Conservation (phyloP, 2,113 vertebrate species). For the Callorhinus ursinus region DNA sequence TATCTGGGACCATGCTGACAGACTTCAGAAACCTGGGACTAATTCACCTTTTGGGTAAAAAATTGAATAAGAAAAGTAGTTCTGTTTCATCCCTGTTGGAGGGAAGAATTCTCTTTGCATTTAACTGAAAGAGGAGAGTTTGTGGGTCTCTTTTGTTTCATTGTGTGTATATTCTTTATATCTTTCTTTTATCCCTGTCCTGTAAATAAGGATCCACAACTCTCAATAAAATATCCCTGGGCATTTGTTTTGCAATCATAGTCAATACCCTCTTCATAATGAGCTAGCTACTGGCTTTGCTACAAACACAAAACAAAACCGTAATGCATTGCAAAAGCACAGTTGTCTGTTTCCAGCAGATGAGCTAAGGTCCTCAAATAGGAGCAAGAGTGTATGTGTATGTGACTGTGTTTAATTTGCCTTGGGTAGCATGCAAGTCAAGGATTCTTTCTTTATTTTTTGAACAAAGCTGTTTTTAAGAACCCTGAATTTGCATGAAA, state of each 20-base stretch:
- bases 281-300: conserved; percentile 52
- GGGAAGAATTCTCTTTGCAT: conserved; percentile 47
- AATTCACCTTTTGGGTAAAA: not conserved
- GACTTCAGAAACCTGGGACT: conserved; percentile 45
- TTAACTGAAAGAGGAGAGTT: not conserved
- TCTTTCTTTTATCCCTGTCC: not conserved
- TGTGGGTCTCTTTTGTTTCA: conserved; percentile 39
- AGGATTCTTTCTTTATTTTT: conserved; percentile 61
- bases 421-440: conserved; percentile 56
- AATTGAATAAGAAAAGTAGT: not conserved
- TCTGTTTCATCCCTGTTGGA: conserved; percentile 28
- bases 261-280: conserved; percentile 64
- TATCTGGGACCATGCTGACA: not conserved
- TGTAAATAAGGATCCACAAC: not conserved
- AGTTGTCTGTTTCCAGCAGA: conserved; percentile 70
- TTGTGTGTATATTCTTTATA: not conserved
- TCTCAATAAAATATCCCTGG: conserved; percentile 68
- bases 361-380: conserved; percentile 71
- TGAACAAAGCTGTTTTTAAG: conserved; percentile 37
- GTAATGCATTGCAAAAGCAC: conserved; percentile 22
- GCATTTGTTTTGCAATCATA: conserved; percentile 81
- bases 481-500: conserved; percentile 60
- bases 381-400: conserved; percentile 53
- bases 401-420: conserved; percentile 64
- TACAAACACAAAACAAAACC: conserved; percentile 68